Base-by-base conservation (phyloP, 2,113 vertebrate species). In the Terrapene triunguis region DNA sequence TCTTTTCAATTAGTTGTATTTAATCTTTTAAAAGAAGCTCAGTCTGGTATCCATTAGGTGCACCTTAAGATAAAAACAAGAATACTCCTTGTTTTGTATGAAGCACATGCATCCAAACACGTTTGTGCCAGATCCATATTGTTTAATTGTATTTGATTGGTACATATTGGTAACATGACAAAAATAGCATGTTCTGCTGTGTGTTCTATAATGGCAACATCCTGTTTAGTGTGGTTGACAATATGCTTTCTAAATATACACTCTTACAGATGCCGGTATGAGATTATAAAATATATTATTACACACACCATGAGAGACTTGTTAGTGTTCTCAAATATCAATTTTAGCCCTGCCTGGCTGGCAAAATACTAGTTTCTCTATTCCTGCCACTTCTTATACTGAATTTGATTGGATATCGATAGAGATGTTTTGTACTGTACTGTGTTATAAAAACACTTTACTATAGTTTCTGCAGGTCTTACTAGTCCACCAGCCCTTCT, bases 11-110 rank as follows among this genome's bases (percentile, higher is more conserved):
- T 97, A 95, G 92, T 95, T 84, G n/a, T 89, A 86, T 87, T 90
- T 96, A 96, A 95, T 95, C 94, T 93, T 95, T 96, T 27, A 96
- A 97, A 95, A 94, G 65, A 81, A 82, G 42, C 62, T 94, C 53
- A 86, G 55, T 84, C 94, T 97, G 92, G 92, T 81, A 91, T 90
- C 17, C 59, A 94, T 76, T 91, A 92, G 94, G 17, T 44, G 5
- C 29, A 87, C 21, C 85, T 79, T 96, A 82, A 96, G 94, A 86
- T 81, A 87, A 96, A 96, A 87, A 25, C 9, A 84, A 83, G 10
- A 96, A 78, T 44, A 84, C 13, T 51, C 7, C 6, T 94, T 82
- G 92, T 2, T 2, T 88, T 32, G 32, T 90, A 11, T 27, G 94
- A 27, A 48, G 1, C 0, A 57, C 72, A 91, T 44, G 83, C 16